Conservation (phyloP, 2,113 vertebrate species). For the Rhea pennata region DNA sequence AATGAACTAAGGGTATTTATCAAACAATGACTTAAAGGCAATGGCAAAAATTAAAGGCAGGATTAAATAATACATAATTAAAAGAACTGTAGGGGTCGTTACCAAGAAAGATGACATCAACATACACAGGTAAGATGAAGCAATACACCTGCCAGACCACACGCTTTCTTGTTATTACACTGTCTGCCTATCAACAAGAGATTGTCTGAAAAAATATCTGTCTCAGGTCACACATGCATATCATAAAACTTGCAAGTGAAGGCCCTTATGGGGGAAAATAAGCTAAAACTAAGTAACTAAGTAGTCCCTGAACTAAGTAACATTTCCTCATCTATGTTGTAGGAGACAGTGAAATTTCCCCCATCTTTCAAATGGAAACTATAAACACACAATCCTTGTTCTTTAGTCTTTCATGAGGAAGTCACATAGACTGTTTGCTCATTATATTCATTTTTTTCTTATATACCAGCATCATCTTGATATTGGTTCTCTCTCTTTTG, state of each 20-base stretch:
- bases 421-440: not conserved
- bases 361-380: not conserved
- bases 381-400: slow-evolving; percentile 21
- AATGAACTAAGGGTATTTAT: not conserved
- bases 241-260: not conserved
- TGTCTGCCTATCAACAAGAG: not conserved
- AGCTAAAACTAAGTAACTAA: not conserved
- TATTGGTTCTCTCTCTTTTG: not conserved
- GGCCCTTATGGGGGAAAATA: not conserved
- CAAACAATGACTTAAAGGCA: not conserved
- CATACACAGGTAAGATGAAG: not conserved
- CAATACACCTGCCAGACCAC: not conserved
- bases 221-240: not conserved
- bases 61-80: not conserved
- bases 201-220: not conserved
- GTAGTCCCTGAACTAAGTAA: not conserved
- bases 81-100: not conserved
- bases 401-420: not conserved
- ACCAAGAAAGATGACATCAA: not conserved
- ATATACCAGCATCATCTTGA: not conserved
- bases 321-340: not conserved
- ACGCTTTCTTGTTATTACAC: not conserved
- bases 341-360: not conserved
- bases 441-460: not conserved
- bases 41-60: not conserved